Evolutionary conservation across 2,113 vertebrate genomes (phyloP).

Genomic region (Xenopus borealis): DNA sequence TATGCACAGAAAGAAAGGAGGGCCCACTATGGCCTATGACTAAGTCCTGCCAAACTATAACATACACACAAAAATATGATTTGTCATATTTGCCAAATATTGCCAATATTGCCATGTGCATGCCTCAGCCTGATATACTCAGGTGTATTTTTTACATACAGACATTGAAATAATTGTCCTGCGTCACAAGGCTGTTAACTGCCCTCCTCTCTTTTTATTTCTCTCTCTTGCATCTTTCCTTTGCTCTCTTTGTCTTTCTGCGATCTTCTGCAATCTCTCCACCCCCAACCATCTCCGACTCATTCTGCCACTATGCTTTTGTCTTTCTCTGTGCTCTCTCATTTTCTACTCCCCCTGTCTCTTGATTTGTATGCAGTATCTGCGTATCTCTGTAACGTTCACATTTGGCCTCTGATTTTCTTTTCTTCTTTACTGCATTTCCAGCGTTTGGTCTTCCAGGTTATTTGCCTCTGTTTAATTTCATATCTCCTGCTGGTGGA

Average conservation of each 20-base stretch:
- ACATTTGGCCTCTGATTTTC: background rate
- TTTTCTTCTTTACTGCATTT: slow-evolving; percentile 17
- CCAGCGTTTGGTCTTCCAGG: background rate
- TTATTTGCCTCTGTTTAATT: background rate
- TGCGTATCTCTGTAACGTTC: background rate
- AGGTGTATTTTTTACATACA: background rate
- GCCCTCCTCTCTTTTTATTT: slow-evolving; percentile 23
- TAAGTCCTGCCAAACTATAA: too few species aligned
- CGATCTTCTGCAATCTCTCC: slow-evolving; percentile 33
- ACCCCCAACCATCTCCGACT: slow-evolving; percentile 31
- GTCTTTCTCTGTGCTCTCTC: slow-evolving; percentile 12
- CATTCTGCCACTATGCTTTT: slow-evolving; percentile 29
- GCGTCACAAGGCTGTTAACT: slow-evolving; percentile 30
- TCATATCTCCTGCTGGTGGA: background rate
- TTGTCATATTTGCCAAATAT: too few species aligned
- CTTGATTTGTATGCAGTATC: slow-evolving; percentile 5
- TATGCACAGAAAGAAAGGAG: too few species aligned
- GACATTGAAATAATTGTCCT: slow-evolving; percentile 14
- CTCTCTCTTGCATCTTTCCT: slow-evolving; percentile 38
- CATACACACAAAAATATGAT: background rate
- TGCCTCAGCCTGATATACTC: background rate
- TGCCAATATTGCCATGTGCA: background rate
- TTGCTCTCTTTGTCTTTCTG: slow-evolving; percentile 29
- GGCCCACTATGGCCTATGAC: too few species aligned
- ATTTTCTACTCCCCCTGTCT: slow-evolving; percentile 10